Percentiles rank a stretch among this genome's conserved stretches.
phyloP scores from a whole-genome alignment of 2,113 vertebrate genomes.

The Odontesthes bonariensis region DNA sequence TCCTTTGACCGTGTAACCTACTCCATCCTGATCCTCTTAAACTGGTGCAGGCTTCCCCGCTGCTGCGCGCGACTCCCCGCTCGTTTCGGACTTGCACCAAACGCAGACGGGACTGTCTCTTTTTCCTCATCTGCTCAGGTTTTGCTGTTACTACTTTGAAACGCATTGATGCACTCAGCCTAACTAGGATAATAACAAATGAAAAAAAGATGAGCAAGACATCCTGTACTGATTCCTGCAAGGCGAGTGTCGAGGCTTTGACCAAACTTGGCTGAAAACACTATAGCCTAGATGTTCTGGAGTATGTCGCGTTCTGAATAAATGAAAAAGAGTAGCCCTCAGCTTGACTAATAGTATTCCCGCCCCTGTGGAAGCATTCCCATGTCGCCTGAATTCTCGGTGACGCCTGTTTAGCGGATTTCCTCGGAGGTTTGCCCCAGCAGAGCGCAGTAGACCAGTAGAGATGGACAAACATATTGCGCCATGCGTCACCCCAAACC shows the following conservation, averaged over 20 bases:
- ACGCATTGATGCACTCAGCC: neutral
- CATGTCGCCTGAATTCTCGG: neutral
- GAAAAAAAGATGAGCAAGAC: neutral
- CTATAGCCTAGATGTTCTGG: neutral
- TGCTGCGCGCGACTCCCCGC: neutral
- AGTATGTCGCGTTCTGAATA: neutral
- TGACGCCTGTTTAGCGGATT: slow-evolving; percentile 11
- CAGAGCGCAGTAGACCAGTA: slow-evolving; percentile 7
- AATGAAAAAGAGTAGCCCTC: neutral
- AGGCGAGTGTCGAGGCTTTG: neutral
- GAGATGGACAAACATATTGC: slow-evolving; percentile 34
- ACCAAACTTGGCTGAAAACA: neutral
- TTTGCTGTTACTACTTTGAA: neutral
- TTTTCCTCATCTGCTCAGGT: neutral
- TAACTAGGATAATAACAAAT: neutral
- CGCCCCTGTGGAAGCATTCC: slow-evolving; percentile 1
- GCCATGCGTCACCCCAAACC: slow-evolving; percentile 40
- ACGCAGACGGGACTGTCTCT: neutral
- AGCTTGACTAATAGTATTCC: neutral
- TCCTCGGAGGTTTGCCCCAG: slow-evolving; percentile 2
- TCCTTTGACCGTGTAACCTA: neutral
- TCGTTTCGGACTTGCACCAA: neutral
- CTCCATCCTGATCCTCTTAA: slow-evolving; percentile 3
- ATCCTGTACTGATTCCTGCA: neutral
- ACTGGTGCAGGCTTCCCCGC: neutral